phyloP scores from a whole-genome alignment of 2,113 vertebrate species.

The Perognathus longimembris region DNA sequence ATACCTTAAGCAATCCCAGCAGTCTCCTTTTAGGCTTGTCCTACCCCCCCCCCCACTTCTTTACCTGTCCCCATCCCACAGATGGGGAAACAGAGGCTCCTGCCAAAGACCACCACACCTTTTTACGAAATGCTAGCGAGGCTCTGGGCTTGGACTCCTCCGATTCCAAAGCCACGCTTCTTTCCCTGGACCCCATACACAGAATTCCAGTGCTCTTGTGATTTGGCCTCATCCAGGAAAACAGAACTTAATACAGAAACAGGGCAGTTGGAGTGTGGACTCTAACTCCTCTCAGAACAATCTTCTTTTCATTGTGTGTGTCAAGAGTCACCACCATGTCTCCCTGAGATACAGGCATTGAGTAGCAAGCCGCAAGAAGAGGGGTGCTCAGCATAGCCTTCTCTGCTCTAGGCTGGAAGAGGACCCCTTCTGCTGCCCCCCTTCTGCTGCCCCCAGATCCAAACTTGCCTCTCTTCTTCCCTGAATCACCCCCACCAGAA shows the following conservation, averaged over 20 bases:
- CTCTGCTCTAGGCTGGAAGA: too few relatives aligned
- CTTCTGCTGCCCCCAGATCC: too few relatives aligned
- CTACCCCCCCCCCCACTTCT: too few relatives aligned
- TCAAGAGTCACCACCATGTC: not conserved
- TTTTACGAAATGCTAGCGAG: not conserved
- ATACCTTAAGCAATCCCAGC: too few relatives aligned
- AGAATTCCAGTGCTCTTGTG: not conserved
- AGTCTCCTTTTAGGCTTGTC: rapidly evolving
- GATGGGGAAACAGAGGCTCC: not conserved
- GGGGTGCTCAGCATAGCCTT: too few relatives aligned
- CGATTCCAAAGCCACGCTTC: not conserved
- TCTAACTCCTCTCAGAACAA: not conserved
- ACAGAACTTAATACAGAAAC: not conserved
- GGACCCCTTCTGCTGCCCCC: too few relatives aligned
- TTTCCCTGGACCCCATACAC: not conserved
- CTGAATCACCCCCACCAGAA: conserved; percentile 62
- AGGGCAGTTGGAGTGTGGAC: not conserved
- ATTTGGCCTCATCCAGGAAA: not conserved
- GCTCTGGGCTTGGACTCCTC: not conserved
- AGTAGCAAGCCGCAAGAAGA: not conserved
- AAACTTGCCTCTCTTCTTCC: not conserved
- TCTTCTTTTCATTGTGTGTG: not conserved
- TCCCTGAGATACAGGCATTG: not conserved
- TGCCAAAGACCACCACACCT: not conserved
- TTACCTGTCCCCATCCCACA: not conserved